These are phyloP conservation scores for Pangasius mekongensis DNA, from an alignment of 2,797 vertebrate genomes.

Conservation along the genomic window DNA sequence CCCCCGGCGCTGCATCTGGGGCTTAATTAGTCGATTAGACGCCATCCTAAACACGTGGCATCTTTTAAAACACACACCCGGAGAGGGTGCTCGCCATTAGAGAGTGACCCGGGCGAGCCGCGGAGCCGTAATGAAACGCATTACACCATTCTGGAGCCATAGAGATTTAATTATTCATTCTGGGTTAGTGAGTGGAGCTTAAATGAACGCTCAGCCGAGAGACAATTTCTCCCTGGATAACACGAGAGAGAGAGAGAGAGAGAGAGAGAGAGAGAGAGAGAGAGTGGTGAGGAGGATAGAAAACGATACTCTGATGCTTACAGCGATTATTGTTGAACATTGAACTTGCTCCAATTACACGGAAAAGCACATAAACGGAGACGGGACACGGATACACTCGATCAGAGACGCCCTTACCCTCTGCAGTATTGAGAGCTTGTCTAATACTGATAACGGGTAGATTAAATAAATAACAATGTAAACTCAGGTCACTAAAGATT, in stretches of 20 bases:
- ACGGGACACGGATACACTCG: neutral
- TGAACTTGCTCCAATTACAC: conserved; percentile 5
- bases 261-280: too few species aligned
- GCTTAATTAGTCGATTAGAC: conserved; percentile 84
- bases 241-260: conserved; percentile 10
- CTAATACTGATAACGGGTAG: neutral
- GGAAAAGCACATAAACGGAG: neutral
- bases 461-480: neutral
- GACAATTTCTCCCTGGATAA: conserved; percentile 50
- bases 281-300: neutral
- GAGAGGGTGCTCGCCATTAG: conserved; percentile 78
- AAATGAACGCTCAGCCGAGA: conserved; percentile 57
- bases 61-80: conserved; percentile 77
- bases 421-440: neutral
- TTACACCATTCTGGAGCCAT: conserved; percentile 71
- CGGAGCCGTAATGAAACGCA: conserved; percentile 74
- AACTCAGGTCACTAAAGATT: neutral
- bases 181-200: conserved; percentile 64
- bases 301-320: neutral
- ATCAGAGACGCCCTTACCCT: neutral
- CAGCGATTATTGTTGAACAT: conserved; percentile 55
- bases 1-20: conserved; percentile 72
- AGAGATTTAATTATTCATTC: conserved; percentile 77
- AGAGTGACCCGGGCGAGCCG: conserved; percentile 69
- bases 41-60: conserved; percentile 72